Conservation (phyloP, 2,797 vertebrate species). For the Microchirus variegatus region DNA sequence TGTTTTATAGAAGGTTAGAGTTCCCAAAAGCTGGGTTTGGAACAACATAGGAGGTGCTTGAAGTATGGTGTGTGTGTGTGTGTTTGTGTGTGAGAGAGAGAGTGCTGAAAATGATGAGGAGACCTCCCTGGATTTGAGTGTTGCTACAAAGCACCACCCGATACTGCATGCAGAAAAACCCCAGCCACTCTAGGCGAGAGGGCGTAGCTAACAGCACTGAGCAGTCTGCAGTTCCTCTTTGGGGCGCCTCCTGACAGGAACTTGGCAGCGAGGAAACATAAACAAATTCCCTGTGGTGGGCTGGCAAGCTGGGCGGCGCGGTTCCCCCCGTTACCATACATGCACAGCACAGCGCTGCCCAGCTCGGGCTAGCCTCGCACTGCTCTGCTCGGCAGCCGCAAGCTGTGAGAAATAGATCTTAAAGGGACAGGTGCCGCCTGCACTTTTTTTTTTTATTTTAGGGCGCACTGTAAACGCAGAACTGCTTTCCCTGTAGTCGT, state of each 20-base stretch:
- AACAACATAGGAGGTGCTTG: slow-evolving; percentile 32
- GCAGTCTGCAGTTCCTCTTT: slow-evolving; percentile 80
- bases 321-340: slow-evolving; percentile 66
- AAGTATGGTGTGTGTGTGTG: slow-evolving; percentile 13
- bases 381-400: slow-evolving; percentile 43
- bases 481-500: slow-evolving; percentile 21
- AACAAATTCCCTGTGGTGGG: slow-evolving; percentile 82
- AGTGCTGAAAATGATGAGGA: slow-evolving; percentile 52
- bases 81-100: slow-evolving; percentile 26
- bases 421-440: slow-evolving; percentile 67
- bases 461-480: slow-evolving; percentile 19
- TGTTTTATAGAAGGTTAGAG: slow-evolving; percentile 37
- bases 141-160: slow-evolving; percentile 59
- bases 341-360: slow-evolving; percentile 51
- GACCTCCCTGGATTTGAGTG: slow-evolving; percentile 67
- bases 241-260: slow-evolving; percentile 82
- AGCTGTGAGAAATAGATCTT: slow-evolving; percentile 67
- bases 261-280: slow-evolving; percentile 83
- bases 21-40: slow-evolving; percentile 33
- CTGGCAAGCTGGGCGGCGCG: slow-evolving; percentile 71
- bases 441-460: slow-evolving; percentile 29
- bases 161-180: slow-evolving; percentile 58
- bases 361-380: slow-evolving; percentile 38
- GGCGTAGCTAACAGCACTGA: slow-evolving; percentile 71
- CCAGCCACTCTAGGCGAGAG: slow-evolving; percentile 59